phyloP scores from a whole-genome alignment of 2,888 invertebrate species.

The Pachycephus smyrnensis region DNA sequence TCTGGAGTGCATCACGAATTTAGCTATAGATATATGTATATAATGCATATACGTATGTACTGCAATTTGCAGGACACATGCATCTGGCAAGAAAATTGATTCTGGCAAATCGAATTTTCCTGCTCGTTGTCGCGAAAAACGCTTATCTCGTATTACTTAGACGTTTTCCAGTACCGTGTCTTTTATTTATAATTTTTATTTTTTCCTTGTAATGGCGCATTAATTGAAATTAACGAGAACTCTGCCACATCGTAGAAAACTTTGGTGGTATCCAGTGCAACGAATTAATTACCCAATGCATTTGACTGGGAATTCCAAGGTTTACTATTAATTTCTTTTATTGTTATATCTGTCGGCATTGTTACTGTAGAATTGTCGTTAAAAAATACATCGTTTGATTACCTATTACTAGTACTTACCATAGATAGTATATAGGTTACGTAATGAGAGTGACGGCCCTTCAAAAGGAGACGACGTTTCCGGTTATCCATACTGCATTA shows the following conservation, averaged over 20 bases:
- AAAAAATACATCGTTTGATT: neutral
- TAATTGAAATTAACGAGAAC: neutral
- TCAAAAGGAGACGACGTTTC: constrained; percentile 37
- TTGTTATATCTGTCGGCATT: too few relatives aligned
- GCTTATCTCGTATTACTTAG: neutral
- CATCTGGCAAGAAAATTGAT: neutral
- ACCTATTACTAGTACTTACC: neutral
- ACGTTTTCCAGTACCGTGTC: neutral
- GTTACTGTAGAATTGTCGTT: neutral
- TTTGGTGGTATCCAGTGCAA: neutral
- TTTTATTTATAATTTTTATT: neutral
- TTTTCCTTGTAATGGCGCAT: neutral
- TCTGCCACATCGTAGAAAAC: neutral
- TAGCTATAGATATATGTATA: neutral
- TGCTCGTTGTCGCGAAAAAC: neutral
- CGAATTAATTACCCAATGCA: neutral
- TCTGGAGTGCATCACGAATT: neutral
- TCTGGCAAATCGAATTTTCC: neutral
- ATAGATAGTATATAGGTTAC: neutral
- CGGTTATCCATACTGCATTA: constrained; percentile 51
- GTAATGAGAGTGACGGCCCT: constrained; percentile 16
- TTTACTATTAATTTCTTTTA: neutral
- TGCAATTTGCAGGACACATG: neutral
- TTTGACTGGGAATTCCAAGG: neutral
- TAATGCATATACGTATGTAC: neutral